phyloP scores from a whole-genome alignment of 2,797 vertebrate genomes.

The Eremophila alpestris region DNA sequence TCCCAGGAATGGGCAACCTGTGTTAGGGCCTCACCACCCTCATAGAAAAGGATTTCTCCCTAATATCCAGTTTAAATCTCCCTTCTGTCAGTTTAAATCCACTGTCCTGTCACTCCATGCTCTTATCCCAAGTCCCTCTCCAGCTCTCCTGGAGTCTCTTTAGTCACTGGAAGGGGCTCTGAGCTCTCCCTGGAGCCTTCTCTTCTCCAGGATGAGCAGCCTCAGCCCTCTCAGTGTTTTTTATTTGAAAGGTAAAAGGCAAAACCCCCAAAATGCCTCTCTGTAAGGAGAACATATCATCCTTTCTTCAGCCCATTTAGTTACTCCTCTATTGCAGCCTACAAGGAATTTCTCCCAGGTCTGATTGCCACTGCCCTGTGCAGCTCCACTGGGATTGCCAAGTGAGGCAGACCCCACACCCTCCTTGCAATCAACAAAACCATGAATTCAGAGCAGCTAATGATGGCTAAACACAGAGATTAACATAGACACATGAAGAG shows the following conservation, averaged over 20 bases:
- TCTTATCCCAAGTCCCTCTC: rapidly evolving
- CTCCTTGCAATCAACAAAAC: background rate
- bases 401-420: background rate
- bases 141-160: background rate
- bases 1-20: background rate
- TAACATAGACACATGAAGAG: background rate
- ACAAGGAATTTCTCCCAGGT: background rate
- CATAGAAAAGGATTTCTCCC: background rate
- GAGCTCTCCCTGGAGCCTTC: background rate
- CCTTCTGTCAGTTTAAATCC: background rate
- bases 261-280: background rate
- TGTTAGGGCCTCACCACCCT: no score
- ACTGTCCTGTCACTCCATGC: background rate
- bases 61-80: background rate
- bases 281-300: background rate
- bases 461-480: background rate
- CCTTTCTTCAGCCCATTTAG: background rate
- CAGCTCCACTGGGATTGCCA: background rate
- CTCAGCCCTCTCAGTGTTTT: background rate
- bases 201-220: background rate
- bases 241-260: background rate
- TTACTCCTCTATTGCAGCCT: background rate
- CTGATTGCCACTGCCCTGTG: background rate
- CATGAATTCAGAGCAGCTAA: background rate
- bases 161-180: background rate